phyloP scores from a whole-genome alignment of 2,797 vertebrate species.

The Numenius phaeopus region DNA sequence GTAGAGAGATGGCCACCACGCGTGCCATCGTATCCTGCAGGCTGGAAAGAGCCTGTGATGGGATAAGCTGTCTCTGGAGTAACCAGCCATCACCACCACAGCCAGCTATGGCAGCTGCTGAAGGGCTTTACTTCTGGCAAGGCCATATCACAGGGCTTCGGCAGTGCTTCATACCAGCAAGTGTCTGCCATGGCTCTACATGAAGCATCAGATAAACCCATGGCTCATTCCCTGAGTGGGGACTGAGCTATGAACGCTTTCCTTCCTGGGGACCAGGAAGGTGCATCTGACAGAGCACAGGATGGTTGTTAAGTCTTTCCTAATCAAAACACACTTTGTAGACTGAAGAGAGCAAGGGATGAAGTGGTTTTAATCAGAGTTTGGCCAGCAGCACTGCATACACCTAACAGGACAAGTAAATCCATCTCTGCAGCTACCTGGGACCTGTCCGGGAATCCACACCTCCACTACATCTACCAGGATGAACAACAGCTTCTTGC shows the following conservation, averaged over 20 bases:
- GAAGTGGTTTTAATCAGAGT: not conserved
- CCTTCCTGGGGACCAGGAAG: not conserved
- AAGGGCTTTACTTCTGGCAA: not conserved
- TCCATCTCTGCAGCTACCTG: not conserved
- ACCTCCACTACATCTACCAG: not conserved
- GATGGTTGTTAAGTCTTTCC: not conserved
- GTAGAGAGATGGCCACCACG: not conserved
- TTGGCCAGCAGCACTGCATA: not conserved
- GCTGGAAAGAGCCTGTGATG: not conserved
- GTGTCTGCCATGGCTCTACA: not conserved
- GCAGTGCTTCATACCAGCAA: not conserved
- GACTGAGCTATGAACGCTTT: not conserved
- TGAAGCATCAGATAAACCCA: not conserved
- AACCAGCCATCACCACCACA: not conserved
- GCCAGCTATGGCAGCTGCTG: fast-evolving
- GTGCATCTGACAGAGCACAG: not conserved
- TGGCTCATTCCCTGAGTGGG: fast-evolving
- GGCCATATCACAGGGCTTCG: fast-evolving
- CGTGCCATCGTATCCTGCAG: fast-evolving
- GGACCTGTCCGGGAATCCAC: not conserved
- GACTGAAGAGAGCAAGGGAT: not conserved
- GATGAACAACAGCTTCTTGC: not conserved
- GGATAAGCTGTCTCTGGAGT: not conserved
- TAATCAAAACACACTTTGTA: not conserved
- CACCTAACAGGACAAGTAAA: not conserved